Percentiles rank a stretch among this genome's conserved stretches.
Evolutionary conservation across 2,888 invertebrate genomes (phyloP).

Genomic region (Lamellibrachia columna): DNA sequence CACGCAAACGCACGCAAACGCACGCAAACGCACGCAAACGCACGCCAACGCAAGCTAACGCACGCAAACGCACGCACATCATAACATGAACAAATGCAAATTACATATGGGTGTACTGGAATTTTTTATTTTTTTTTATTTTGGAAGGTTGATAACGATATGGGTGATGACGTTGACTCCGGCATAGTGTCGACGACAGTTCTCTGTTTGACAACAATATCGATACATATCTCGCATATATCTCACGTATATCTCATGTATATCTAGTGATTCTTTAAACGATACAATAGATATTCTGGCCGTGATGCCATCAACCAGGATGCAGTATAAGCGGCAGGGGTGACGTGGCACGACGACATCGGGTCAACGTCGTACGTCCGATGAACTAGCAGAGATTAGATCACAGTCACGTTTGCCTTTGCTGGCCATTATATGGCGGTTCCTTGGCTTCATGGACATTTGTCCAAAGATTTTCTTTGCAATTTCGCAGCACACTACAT

Average conservation of each 20-base stretch:
- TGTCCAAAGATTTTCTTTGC: too few relatives aligned
- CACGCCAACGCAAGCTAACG: too few relatives aligned
- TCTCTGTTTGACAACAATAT: neutral
- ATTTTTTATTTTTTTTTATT: neutral
- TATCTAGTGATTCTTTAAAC: conserved; percentile 1
- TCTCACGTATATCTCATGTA: neutral
- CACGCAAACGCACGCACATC: neutral
- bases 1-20: too few relatives aligned
- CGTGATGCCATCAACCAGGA: neutral
- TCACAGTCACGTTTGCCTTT: too few relatives aligned
- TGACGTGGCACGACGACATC: neutral
- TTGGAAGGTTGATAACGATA: neutral
- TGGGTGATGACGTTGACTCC: neutral
- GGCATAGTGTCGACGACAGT: neutral
- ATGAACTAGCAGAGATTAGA: neutral
- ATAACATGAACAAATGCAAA: neutral
- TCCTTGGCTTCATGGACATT: too few relatives aligned
- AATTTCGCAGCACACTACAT: too few relatives aligned
- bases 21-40: too few relatives aligned
- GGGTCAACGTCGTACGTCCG: neutral
- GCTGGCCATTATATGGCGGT: too few relatives aligned
- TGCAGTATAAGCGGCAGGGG: neutral
- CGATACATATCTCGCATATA: neutral
- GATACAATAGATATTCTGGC: neutral
- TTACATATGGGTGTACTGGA: neutral